A percentile compares a stretch with the other conserved stretches of the same genome.
Evolutionary conservation across 2,888 invertebrate genomes (phyloP).

Genomic region (Cenopis cana): DNA sequence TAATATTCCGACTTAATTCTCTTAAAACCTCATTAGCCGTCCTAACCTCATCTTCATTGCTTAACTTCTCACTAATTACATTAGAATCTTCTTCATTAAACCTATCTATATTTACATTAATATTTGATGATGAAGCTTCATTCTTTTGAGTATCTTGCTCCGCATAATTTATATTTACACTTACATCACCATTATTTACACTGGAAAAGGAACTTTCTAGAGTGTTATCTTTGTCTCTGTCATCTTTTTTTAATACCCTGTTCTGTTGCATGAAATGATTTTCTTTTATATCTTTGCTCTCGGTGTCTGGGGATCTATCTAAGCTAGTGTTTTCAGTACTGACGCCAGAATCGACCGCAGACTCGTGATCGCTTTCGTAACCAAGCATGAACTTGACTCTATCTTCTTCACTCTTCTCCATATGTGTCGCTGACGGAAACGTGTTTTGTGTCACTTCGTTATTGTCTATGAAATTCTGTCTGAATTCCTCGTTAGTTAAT

Average conservation of each 20-base stretch:
- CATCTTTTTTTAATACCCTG: conserved; percentile 72
- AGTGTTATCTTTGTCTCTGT: conserved; percentile 55
- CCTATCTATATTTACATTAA: conserved; percentile 60
- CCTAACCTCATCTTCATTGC: conserved; percentile 66
- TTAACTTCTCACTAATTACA: conserved; percentile 56
- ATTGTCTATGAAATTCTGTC: conserved; percentile 66
- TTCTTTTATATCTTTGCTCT: conserved; percentile 70
- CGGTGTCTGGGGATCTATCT: conserved; percentile 86
- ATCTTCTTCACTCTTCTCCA: conserved; percentile 63
- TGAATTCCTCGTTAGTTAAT: conserved; percentile 79
- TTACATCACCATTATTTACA: conserved; percentile 56
- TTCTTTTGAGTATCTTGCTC: conserved; percentile 71
- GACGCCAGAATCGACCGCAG: conserved; percentile 87
- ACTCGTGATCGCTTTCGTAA: conserved; percentile 80
- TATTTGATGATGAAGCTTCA: conserved; percentile 72
- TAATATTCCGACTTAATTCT: conserved; percentile 68
- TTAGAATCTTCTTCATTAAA: conserved; percentile 61
- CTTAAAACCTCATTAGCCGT: conserved; percentile 72
- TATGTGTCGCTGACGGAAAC: conserved; percentile 69
- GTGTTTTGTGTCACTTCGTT: conserved; percentile 60
- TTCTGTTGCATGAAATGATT: conserved; percentile 76
- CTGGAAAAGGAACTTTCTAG: conserved; percentile 74
- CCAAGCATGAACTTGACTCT: conserved; percentile 79
- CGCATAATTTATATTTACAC: conserved; percentile 73
- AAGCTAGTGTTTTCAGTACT: conserved; percentile 90